phyloP scores from a whole-genome alignment of 1,140 invertebrate species.

The Papilio xuthus region DNA sequence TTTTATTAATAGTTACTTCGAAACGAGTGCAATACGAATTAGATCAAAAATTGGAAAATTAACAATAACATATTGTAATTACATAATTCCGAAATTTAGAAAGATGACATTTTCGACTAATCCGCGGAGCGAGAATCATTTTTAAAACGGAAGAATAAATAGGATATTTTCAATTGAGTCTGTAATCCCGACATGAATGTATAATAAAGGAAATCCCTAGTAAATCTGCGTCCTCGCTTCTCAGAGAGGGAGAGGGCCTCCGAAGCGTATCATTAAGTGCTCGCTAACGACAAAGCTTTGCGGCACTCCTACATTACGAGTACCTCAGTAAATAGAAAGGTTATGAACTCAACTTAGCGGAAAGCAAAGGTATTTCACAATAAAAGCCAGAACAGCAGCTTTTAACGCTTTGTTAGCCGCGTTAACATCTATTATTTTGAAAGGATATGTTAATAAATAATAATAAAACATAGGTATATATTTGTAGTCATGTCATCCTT shows the following conservation, averaged over 20 bases:
- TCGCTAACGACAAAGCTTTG: constrained; percentile 53
- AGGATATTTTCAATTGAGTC: constrained; percentile 40
- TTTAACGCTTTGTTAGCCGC: constrained; percentile 11
- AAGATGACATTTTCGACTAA: constrained; percentile 3
- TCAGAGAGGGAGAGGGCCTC: constrained; percentile 37
- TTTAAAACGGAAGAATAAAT: constrained; percentile 38
- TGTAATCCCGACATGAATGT: constrained; percentile 43
- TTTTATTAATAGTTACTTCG: neutral
- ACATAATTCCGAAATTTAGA: neutral
- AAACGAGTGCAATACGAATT: neutral
- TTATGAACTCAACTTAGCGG: constrained; percentile 29
- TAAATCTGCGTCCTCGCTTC: constrained; percentile 42
- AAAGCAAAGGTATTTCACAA: constrained; percentile 29
- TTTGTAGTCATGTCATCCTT: too few species aligned
- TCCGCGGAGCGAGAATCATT: neutral
- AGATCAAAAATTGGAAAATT: neutral
- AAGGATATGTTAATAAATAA: too few species aligned
- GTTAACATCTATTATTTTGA: neutral
- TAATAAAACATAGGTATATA: too few species aligned
- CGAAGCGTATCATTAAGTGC: constrained; percentile 54
- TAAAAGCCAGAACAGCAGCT: constrained; percentile 29
- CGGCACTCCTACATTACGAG: constrained; percentile 40
- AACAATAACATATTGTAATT: neutral
- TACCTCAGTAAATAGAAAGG: constrained; percentile 37
- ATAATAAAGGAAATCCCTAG: constrained; percentile 45